Conservation (phyloP, 2,797 vertebrate genomes). For the Oreortyx pictus region DNA sequence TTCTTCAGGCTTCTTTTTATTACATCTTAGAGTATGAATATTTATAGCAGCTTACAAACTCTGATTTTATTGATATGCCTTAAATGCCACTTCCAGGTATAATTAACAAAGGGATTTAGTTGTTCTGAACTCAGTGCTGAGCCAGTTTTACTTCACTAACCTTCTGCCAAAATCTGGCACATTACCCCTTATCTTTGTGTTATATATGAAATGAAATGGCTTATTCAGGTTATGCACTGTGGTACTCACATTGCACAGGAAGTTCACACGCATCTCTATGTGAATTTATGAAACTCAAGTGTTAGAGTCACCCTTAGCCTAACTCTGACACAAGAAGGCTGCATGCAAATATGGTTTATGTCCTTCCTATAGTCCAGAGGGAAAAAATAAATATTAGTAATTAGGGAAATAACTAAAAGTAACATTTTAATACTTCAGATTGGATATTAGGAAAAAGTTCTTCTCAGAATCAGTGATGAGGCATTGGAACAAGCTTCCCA, state of each 20-base stretch:
- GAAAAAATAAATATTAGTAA: not conserved
- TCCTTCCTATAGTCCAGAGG: not conserved
- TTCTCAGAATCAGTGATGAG: too few species aligned
- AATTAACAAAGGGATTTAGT: not conserved
- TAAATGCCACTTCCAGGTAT: conserved; percentile 6
- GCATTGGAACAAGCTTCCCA: too few species aligned
- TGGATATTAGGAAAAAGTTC: too few species aligned
- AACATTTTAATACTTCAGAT: too few species aligned
- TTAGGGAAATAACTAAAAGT: not conserved
- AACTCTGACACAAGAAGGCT: not conserved
- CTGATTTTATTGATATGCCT: conserved; percentile 16
- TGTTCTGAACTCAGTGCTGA: not conserved
- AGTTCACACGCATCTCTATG: not conserved
- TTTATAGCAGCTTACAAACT: not conserved
- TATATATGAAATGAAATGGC: not conserved
- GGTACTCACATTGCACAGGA: not conserved
- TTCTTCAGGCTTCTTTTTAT: not conserved
- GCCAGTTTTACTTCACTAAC: not conserved
- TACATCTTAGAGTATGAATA: not conserved
- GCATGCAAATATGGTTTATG: not conserved
- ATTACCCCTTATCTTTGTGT: not conserved
- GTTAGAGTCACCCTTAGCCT: not conserved
- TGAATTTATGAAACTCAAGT: not conserved
- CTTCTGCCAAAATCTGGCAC: not conserved
- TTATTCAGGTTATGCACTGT: not conserved